Evolutionary conservation across 2,888 invertebrate species (phyloP), one percentile per base, ranked within the genome.

Genomic region (Megaustenia siamemsis): DNA sequence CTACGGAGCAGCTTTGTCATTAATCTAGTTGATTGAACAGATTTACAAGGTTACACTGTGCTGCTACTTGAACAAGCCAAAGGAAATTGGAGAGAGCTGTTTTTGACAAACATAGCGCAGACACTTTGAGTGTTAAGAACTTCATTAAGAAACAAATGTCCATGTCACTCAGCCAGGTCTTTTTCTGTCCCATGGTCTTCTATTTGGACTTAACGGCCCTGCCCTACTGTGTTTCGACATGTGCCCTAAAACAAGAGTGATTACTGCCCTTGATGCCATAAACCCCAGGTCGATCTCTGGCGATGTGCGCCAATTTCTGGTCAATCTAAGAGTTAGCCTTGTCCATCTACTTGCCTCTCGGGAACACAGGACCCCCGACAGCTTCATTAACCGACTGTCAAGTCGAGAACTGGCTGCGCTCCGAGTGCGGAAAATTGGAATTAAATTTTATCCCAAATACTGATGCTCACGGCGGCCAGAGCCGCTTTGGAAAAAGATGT

Each of bases 381-480:
- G 85, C 83, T 88, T 87, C 88, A 88, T 88, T 88, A 87, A 86
- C 87, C 82, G 83, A 86, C 87, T 88, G 88, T 88, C 88, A 88
- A 86, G 85, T 87, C 85, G 84, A 88, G 87, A 88, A 88, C 87
- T 87, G 85, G 82, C 82, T 84, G 86, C 86, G 85, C 83, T 84
- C 86, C 82, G 86, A 86, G 86, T 88, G 88, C 88, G 88, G 88
- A 88, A 88, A 88, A 88, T 88, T 88, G 86, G 88, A 88, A 87
- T 88, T 88, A 88, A 88, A 87, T 88, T 88, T 86, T 87, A 78
- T 86, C 86, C 87, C 83, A 88, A 88, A 88, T 88, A 88, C 86
- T 88, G 88, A 86, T 86, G 86, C 86, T 56, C 82, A n/a, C 28
- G 28, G 73, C 60, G 73, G 56, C 32, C 60, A 38, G 40, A 40